A percentile compares a stretch with the other conserved stretches of the same genome.
Evolutionary conservation across 1,140 invertebrate genomes (phyloP).

Genomic region (Condylostylus longicornis): DNA sequence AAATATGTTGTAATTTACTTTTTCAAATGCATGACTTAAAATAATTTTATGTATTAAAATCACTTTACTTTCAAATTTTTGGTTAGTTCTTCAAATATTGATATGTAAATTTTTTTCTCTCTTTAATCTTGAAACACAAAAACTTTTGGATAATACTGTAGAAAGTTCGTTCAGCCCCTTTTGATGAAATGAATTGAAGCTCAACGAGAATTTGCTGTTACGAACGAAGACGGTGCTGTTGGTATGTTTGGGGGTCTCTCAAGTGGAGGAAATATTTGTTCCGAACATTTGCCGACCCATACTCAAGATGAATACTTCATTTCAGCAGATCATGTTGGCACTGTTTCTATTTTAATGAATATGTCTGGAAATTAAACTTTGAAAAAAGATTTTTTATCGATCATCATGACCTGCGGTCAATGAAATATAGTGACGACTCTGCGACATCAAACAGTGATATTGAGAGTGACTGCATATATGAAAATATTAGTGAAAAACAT

Average conservation of each 20-base stretch:
- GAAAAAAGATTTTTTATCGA: conserved; percentile 24
- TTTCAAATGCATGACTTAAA: neutral
- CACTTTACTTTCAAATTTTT: no score
- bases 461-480: conserved; percentile 19
- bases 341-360: conserved; percentile 47
- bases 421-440: conserved; percentile 19
- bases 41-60: no score
- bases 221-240: no score
- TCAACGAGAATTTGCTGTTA: no score
- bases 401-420: conserved; percentile 31
- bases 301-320: conserved; percentile 28
- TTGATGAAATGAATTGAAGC: conserved; percentile 77
- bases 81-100: no score
- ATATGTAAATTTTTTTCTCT: no score
- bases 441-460: conserved; percentile 36
- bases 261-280: no score
- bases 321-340: conserved; percentile 46
- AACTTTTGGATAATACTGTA: neutral
- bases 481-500: conserved; percentile 3
- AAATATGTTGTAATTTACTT: no score
- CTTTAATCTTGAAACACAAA: neutral
- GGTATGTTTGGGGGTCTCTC: no score
- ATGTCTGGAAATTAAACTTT: conserved; percentile 39
- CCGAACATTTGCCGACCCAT: conserved; percentile 32
- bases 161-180: conserved; percentile 63